Percentiles rank a stretch among this genome's conserved stretches.
Evolutionary conservation across 2,888 invertebrate genomes (phyloP).

Genomic region (Euplagia quadripunctaria): DNA sequence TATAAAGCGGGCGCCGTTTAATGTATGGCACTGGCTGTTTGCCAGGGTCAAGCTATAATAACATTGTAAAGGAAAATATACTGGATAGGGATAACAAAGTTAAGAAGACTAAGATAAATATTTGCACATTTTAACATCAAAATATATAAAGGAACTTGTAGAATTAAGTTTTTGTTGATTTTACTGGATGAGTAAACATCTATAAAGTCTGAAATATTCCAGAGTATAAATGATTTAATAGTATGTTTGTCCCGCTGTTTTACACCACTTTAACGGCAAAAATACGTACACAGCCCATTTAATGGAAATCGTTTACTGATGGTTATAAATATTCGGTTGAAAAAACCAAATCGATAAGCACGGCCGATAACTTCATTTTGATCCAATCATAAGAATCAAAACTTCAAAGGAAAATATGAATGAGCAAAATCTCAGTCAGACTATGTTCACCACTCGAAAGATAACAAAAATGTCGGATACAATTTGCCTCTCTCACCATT

Average conservation of each 20-base stretch:
- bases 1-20: not conserved
- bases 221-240: not conserved
- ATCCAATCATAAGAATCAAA: too few relatives aligned
- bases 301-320: not conserved
- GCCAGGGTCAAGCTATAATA: constrained; percentile 20
- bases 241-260: not conserved
- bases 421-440: too few relatives aligned
- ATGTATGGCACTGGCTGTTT: constrained; percentile 15
- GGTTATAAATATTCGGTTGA: not conserved
- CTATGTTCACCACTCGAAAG: not conserved
- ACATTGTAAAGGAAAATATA: constrained; percentile 10
- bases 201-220: not conserved
- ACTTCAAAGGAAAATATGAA: not conserved
- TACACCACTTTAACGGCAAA: not conserved
- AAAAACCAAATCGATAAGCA: not conserved
- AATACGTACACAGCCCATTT: not conserved
- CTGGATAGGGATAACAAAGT: constrained; percentile 14
- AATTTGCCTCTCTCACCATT: not conserved
- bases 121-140: not conserved
- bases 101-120: constrained; percentile 10
- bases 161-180: too few relatives aligned
- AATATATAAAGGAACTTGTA: too few relatives aligned
- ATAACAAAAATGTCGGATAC: not conserved
- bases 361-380: too few relatives aligned
- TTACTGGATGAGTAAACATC: not conserved